Conservation (phyloP, 2,797 vertebrate genomes). For the Melanogrammus aeglefinus region DNA sequence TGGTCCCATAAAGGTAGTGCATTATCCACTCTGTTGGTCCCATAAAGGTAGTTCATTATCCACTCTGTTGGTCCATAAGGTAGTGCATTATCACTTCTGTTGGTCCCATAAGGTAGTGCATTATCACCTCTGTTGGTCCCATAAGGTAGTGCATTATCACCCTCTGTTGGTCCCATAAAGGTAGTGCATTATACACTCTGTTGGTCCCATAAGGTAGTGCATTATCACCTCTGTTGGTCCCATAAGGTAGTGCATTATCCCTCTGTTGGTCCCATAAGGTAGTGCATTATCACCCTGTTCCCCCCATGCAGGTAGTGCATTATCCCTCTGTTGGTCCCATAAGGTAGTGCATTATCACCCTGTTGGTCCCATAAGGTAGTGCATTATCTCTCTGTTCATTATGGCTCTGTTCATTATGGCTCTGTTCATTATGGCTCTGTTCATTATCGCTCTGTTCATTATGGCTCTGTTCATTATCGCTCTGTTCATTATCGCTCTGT, state of each 20-base stretch:
- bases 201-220: neutral
- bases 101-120: conserved; percentile 50
- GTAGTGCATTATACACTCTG: neutral
- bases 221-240: conserved; percentile 10
- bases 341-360: neutral
- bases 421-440: too few species aligned
- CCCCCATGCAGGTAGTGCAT: too few species aligned
- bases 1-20: conserved; percentile 81
- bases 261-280: conserved; percentile 72
- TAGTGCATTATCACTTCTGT: conserved; percentile 86
- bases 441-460: too few species aligned
- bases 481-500: conserved; percentile 37
- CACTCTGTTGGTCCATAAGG: conserved; percentile 66
- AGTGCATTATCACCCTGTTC: conserved; percentile 76
- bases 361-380: conserved; percentile 79
- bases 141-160: conserved; percentile 34
- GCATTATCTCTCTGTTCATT: conserved; percentile 67
- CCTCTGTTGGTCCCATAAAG: too few species aligned
- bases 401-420: too few species aligned
- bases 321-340: conserved; percentile 12
- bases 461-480: too few species aligned
- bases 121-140: conserved; percentile 79
- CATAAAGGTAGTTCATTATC: conserved; percentile 67
- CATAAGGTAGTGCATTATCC: neutral
- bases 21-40: conserved; percentile 63